Base-by-base conservation (phyloP, 2,113 vertebrate species). In the Globicephala melas region DNA sequence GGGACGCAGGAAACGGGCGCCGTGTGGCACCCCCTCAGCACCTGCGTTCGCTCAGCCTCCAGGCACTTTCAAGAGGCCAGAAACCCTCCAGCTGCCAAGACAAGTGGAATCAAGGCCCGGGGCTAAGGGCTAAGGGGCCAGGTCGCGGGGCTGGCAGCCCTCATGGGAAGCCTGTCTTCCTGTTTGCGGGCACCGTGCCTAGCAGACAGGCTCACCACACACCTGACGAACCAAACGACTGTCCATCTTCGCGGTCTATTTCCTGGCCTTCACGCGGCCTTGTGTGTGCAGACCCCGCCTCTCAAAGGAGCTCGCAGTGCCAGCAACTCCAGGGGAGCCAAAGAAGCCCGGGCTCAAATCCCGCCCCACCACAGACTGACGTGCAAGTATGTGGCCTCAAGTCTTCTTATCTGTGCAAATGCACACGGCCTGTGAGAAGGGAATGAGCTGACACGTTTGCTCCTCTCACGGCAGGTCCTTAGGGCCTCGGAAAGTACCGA, bases 341-440 rank as follows among this genome's bases (percentile, higher is more conserved):
- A 21, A 18, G 38, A 50, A 38, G 33, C 44, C 55, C 4, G 53
- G 36, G 31, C 65, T 85, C 73, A 67, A 47, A 33, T 60, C 28
- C 82, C 2, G 3, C n/a, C 53, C 38, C 3, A 12, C 38, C 1
- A 3, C 7, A 26, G 17, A 4, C 31, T 12, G 60, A 2, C 2
- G 20, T 47, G 53, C 36, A 17, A 38, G 47, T 5, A 15, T 4
- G 18, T 25, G 67, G n/a, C 23, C 6, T 76, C 36, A n/a, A 18
- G 31, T 67, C 20, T 41, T 86, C 36, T 33, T 8, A 31, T n/a
- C 3, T 55, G n/a, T 60, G 60, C 53, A 62, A 38, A 26, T 3
- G 8, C 13, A 41, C 14, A 38, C 1, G 6, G 28, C 70, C 21
- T 36, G 18, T 3, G 28, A 41, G 8, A 80, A 33, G 28, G 20